Base-by-base conservation (phyloP, 2,797 vertebrate species). In the Rallus crepitans region DNA sequence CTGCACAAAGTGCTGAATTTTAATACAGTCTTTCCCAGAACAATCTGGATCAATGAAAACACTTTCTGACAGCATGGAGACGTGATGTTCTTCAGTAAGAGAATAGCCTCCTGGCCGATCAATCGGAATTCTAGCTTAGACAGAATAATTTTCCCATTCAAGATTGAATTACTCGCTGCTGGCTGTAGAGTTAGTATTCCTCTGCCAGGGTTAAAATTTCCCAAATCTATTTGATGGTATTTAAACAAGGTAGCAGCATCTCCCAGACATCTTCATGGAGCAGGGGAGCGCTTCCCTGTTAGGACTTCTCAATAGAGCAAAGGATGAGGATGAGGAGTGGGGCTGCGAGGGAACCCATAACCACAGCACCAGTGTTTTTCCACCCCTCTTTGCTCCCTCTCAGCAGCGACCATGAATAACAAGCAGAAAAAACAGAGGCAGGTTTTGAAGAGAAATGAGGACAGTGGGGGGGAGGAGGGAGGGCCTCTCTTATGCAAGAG, bases 391-490 rank as follows among this genome's bases (percentile, higher is more conserved):
- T 82, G 30, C 88, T 96, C 48, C 33, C 39, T 85, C 73, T 94
- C 76, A 95, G 91, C 77, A 73, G 40, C 6, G 9, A 59, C 87
- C 77, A 77, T 91, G 93, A 94, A 96, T 95, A 97, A 95, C 96
- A 97, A 97, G 90, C 85, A 95, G 95, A 82, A 93, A 97, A 97
- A 97, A 97, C 95, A 97, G 93, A 92, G 78, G 86, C 92, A 96
- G 86, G 92, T 90, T 95, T 95, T 83, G 90, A 93, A 94, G 59
- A 81, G 82, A 91, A 96, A 93, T 66, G 84, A 97, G 96, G 95
- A 77, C 94, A 91, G 73, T 4, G 17, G 33, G 3, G 50, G 63
- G 64, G 50, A n/a, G 52, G n/a, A 19, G 80, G 77, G 65, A 40
- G 65, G 84, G 84, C 48, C 69, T 1, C 0, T 33, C 88, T 97